Base-by-base conservation (phyloP, 2,888 invertebrate genomes). In the Glyphotaelius pellucidus region DNA sequence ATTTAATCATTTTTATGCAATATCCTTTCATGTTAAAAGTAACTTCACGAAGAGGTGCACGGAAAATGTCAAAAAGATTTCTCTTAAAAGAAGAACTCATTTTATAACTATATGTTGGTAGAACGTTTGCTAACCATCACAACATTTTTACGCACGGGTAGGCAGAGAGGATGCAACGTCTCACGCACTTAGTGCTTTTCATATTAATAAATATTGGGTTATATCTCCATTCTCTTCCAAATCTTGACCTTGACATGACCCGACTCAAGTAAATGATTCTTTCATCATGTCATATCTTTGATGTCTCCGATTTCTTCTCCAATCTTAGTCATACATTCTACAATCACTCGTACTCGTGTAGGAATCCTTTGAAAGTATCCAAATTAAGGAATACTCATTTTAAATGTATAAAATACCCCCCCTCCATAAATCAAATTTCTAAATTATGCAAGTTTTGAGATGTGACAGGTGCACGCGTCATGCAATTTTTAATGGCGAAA, bases 401-500 rank as follows among this genome's bases (percentile, higher is more conserved):
- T 7, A 52, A 52, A 52, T 5, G 19, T 52, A 52, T 2, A 52
- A 52, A 19, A 52, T 12, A 52, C 3, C 67, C 9, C 19, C 25
- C 25, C n/a, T n/a, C n/a, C 1, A 9, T 67, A 67, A 67, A 25
- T 25, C 25, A 67, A 67, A 67, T 67, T 7, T 25, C 25, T 67
- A 67, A 67, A 67, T 67, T 25, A 67, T 67, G 67, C 67, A 67
- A 25, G 67, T 67, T 67, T 35, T 35, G 15, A 14, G 38, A 38
- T 84, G 80, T 86, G 90, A 89, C 91, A 92, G 90, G 92, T 92
- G 92, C 87, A 90, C 89, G 90, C 81, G 35, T 87, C 84, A 80
- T 80, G 87, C 31, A 88, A 83, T 86, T 80, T 92, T 87, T 92
- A 92, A 92, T 86, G 92, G 90, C 81, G 87, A 89, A 91, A 92